phyloP scores from a whole-genome alignment of 2,888 invertebrate species.

The Chorisops tibialis region DNA sequence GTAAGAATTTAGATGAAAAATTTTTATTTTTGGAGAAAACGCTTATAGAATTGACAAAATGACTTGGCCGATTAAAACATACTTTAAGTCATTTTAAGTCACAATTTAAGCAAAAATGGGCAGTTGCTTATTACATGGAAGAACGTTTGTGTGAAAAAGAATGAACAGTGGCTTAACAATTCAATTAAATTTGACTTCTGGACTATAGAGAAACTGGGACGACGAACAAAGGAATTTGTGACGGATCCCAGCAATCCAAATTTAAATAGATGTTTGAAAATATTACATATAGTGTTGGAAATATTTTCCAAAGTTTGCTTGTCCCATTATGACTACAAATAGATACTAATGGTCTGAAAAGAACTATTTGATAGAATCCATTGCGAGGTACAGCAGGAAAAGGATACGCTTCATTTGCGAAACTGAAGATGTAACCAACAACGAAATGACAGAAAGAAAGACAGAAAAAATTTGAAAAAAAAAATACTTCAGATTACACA shows the following conservation, averaged over 20 bases:
- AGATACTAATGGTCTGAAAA: slow-evolving; percentile 12
- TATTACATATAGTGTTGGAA: slow-evolving; percentile 34
- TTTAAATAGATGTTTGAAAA: slow-evolving; percentile 37
- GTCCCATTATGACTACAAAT: slow-evolving; percentile 28
- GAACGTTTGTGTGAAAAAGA: no score
- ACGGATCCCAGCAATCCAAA: slow-evolving; percentile 38
- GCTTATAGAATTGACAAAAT: no score
- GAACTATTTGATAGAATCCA: slow-evolving; percentile 35
- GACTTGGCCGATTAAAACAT: no score
- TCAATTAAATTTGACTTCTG: no score
- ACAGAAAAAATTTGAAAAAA: slow-evolving; percentile 25
- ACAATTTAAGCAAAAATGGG: no score
- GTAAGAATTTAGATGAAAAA: no score
- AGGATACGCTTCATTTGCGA: slow-evolving; percentile 30
- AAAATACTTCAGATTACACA: slow-evolving; percentile 34
- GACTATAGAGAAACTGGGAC: no score
- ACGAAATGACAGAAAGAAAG: slow-evolving; percentile 34
- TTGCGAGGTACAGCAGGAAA: slow-evolving; percentile 34
- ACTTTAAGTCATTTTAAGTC: no score
- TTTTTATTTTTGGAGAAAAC: no score
- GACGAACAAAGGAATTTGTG: slow-evolving; percentile 40
- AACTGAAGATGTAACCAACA: slow-evolving; percentile 35
- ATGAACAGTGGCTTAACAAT: no score
- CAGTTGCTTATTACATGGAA: no score
- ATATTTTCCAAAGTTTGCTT: slow-evolving; percentile 32